phyloP scores from a whole-genome alignment of 2,888 invertebrate species.

The Tortricodes alternella region DNA sequence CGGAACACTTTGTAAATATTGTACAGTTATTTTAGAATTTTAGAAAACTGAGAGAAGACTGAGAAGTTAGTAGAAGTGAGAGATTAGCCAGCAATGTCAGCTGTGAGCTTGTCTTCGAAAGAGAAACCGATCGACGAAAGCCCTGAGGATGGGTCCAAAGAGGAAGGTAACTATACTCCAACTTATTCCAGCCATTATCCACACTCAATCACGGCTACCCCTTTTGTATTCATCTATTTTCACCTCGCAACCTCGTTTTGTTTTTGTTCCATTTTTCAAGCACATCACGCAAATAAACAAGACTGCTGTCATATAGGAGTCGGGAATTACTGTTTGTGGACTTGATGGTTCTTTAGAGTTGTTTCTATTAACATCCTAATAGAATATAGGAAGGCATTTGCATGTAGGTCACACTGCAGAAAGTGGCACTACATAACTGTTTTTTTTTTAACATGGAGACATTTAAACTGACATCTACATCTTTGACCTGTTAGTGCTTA shows the following conservation, averaged over 20 bases:
- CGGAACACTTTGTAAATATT: slow-evolving; percentile 80
- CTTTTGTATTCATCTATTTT: slow-evolving; percentile 8
- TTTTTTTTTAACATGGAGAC: slow-evolving; percentile 8
- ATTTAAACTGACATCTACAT: neutral
- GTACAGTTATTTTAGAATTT: slow-evolving; percentile 78
- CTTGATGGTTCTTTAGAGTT: neutral
- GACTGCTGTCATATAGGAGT: neutral
- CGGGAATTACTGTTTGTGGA: neutral
- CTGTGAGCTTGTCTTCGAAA: slow-evolving; percentile 78
- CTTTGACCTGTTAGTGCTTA: neutral
- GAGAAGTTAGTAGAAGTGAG: slow-evolving; percentile 71
- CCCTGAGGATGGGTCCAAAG: slow-evolving; percentile 69
- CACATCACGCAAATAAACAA: slow-evolving; percentile 7
- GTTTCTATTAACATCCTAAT: slow-evolving; percentile 15
- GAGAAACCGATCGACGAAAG: slow-evolving; percentile 75
- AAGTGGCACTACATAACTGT: slow-evolving; percentile 29
- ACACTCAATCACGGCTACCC: neutral
- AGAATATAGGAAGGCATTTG: slow-evolving; percentile 18
- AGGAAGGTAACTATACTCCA: slow-evolving; percentile 61
- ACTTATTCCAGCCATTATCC: neutral
- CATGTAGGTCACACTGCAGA: slow-evolving; percentile 29
- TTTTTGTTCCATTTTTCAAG: slow-evolving; percentile 16
- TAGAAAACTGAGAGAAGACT: slow-evolving; percentile 80
- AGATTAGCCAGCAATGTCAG: slow-evolving; percentile 78
- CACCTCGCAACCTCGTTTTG: slow-evolving; percentile 10